These are phyloP conservation scores for Deilephila elpenor DNA, from an alignment of 2,888 invertebrate species.

Conservation along the genomic window DNA sequence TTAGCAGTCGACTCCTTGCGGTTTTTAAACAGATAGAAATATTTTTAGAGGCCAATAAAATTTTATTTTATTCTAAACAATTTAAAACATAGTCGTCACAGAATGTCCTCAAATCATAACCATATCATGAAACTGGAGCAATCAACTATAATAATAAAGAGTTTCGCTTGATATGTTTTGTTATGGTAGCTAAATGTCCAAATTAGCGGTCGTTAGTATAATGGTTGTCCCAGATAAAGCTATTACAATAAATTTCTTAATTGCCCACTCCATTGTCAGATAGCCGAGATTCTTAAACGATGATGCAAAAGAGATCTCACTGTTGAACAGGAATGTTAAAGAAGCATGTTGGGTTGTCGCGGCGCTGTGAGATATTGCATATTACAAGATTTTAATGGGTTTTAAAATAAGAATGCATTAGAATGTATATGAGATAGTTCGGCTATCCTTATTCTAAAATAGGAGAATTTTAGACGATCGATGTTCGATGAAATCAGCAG, in stretches of 20 bases:
- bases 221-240: constrained; percentile 74
- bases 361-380: constrained; percentile 21
- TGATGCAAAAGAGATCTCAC: constrained; percentile 79
- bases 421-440: constrained; percentile 20
- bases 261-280: constrained; percentile 64
- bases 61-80: too few relatives aligned
- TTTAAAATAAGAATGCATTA: constrained; percentile 23
- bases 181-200: constrained; percentile 50
- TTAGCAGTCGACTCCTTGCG: too few relatives aligned
- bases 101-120: background rate
- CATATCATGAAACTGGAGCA: background rate
- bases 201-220: constrained; percentile 76
- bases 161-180: constrained; percentile 31
- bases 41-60: too few relatives aligned
- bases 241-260: constrained; percentile 81
- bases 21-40: too few relatives aligned
- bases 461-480: too few relatives aligned
- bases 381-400: constrained; percentile 19
- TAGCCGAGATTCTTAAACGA: constrained; percentile 72
- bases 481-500: too few relatives aligned
- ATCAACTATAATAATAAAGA: background rate
- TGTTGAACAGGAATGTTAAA: constrained; percentile 61
- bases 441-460: background rate
- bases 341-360: constrained; percentile 28
- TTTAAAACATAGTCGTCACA: background rate